Evolutionary conservation across 2,888 invertebrate species (phyloP).

Genomic region (Chalcis sispes): DNA sequence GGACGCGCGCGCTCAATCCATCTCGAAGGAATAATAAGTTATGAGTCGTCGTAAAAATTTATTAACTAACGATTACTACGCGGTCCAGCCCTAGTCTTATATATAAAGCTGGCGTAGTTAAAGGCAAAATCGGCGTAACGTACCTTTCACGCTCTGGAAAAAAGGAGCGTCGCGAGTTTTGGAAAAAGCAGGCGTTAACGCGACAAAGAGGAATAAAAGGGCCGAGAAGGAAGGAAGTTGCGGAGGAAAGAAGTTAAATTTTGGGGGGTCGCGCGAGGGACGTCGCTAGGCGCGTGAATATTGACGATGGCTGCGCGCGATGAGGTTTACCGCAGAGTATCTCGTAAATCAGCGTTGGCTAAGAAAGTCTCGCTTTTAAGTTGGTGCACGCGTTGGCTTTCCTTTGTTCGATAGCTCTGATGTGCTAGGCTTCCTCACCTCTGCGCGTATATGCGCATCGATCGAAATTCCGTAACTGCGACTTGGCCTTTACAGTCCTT

Average conservation of each 20-base stretch:
- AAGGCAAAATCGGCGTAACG: constrained; percentile 6
- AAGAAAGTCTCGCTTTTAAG: not conserved
- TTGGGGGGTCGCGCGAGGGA: not conserved
- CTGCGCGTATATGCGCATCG: constrained; percentile 8
- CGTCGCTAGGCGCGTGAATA: not conserved
- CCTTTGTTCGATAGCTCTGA: constrained; percentile 23
- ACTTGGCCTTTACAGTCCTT: constrained; percentile 23
- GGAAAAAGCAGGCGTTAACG: too few species aligned
- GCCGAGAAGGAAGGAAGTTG: not conserved
- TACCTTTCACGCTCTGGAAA: too few species aligned
- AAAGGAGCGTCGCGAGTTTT: too few species aligned
- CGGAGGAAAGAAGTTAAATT: constrained; percentile 42
- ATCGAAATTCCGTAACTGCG: constrained; percentile 23
- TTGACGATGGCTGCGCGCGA: too few species aligned
- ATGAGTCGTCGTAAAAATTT: constrained; percentile 61
- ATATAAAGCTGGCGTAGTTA: not conserved
- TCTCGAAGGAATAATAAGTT: constrained; percentile 55
- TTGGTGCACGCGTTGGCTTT: too few species aligned
- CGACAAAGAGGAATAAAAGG: not conserved
- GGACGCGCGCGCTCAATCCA: not conserved
- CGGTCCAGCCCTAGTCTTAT: not conserved
- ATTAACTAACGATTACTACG: constrained; percentile 53
- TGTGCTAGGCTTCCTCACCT: not conserved
- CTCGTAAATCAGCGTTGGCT: constrained; percentile 49
- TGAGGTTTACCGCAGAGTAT: constrained; percentile 55